A percentile compares a stretch with the other conserved stretches of the same genome.
Evolutionary conservation across 2,797 vertebrate genomes (phyloP).

Genomic region (Helarctos malayanus): DNA sequence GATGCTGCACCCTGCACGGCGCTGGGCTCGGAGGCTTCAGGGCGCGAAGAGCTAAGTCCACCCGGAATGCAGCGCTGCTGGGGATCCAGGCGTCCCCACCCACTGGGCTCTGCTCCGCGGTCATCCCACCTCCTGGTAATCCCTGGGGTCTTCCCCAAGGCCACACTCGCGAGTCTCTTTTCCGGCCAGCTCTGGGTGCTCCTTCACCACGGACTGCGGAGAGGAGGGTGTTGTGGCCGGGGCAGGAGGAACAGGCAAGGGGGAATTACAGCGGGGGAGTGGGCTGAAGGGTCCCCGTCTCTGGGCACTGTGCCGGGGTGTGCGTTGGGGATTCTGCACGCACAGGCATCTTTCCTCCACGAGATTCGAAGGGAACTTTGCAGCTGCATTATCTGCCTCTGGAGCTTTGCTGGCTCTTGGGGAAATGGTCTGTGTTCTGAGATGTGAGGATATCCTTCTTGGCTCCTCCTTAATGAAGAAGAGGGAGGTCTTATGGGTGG

Average conservation of each 20-base stretch:
- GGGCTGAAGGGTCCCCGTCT: background rate
- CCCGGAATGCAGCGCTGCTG: conserved; percentile 48
- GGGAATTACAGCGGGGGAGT: background rate
- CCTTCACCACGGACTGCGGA: conserved; percentile 13
- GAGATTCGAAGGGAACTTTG: conserved; percentile 75
- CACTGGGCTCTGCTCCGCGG: conserved; percentile 17
- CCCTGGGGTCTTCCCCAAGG: conserved; percentile 56
- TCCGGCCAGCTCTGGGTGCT: background rate
- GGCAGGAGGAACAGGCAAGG: background rate
- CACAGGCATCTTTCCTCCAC: background rate
- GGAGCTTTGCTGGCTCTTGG: conserved; percentile 49
- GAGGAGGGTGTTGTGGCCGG: conserved; percentile 78
- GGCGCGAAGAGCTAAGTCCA: conserved; percentile 68
- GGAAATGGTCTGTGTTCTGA: conserved; percentile 67
- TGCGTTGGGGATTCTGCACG: conserved; percentile 25
- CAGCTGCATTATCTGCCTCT: conserved; percentile 56
- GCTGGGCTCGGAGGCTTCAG: background rate
- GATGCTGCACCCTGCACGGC: conserved; percentile 72
- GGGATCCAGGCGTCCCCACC: conserved; percentile 59
- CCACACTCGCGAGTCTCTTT: background rate
- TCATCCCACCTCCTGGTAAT: conserved; percentile 2
- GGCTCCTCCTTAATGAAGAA: conserved; percentile 75
- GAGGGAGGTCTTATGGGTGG: conserved; percentile 75
- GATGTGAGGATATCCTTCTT: conserved; percentile 64
- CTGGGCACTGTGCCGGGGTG: background rate